Evolutionary conservation across 2,888 invertebrate genomes (phyloP), one percentile per base, ranked within the genome.

Genomic region (Leptinotarsa rubiginosa): DNA sequence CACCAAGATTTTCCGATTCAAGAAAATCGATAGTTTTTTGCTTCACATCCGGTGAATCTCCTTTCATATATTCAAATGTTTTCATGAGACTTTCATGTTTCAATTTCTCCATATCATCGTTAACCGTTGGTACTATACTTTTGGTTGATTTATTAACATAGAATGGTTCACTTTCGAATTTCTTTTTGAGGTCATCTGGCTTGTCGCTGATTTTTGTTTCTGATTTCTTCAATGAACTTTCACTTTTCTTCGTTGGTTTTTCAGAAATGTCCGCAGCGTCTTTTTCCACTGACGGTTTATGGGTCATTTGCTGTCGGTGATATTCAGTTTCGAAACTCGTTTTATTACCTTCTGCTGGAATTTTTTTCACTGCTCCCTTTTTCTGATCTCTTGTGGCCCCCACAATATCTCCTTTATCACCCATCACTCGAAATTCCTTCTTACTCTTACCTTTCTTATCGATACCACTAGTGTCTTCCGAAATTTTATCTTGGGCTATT

Each of bases 21-120:
- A 80, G 56, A 71, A 82, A 81, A 65, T 81, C 77, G 12, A 77
- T 67, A 47, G 80, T 81, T 70, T 74, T 77, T 74, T 80, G 78
- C 72, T 79, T 77, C 41, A 79, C 66, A 71, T 78, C 73, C 13
- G 72, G 56, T 41, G 15, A 52, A 22, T 41, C 49, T 65, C 64
- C 47, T 47, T 49, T 52, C 47, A 69, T 64, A 52, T 76, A 41
- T 25, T 79, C 79, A 59, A 83, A 82, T 62, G 25, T 16, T 15
- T 22, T 10, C 20, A 59, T 59, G 10, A 18, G 18, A 52, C 52
- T 52, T 25, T n/a, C 62, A 41, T 74, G 73, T 64, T 59, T 79
- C 18, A 50, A 52, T 74, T 62, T 72, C 4, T 47, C 22, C 13
- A 67, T 4, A 49, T 65, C n/a, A 10, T 71, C 41, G 41, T 41